Evolutionary conservation across 2,797 vertebrate species (phyloP), one percentile per base, ranked within the genome.

Genomic region (Leptatherina wallacei): DNA sequence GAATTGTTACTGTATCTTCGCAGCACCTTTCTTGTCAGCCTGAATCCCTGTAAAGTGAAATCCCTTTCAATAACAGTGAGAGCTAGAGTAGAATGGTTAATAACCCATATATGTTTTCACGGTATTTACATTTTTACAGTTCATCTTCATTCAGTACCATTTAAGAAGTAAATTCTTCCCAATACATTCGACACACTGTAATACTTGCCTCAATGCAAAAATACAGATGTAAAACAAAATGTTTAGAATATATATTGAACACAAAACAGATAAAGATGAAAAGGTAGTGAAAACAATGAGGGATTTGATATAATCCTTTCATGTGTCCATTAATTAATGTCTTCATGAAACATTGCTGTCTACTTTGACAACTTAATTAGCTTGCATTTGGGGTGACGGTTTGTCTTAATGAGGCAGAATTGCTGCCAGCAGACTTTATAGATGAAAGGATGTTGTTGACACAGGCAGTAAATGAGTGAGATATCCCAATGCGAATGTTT

Each of bases 281-380:
- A 71, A 60, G 60, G 67, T 65, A 60, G 24, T 24, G 16, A 65
- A 74, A 71, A 71, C 3, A 69, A 20, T 16, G 33, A 64, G 24
- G 57, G 63, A 67, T 66, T 72, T 82, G 30, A 58, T 57, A 67
- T 72, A 63, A 82, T 81, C 71, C 52, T 80, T 77, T 56, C 73
- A 78, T 69, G 76, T 71, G 54, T 64, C 51, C 60, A 18, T 20
- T 58, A 33, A 70, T 74, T 80, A 27, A 47, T 78, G 79, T 78
- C 75, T 22, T 78, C 74, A 84, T 89, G 77, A 89, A 82, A 88
- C 84, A 85, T 88, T 77, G 67, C 49, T 27, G 51, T 87, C 84
- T 74, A 82, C 84, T 89, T 81, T 91, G 89, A 92, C 89, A 90
- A 82, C 73, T 88, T 91, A 91, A 92, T 93, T 93, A 92, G 88